Evolutionary conservation across 2,113 vertebrate genomes (phyloP).

Genomic region (Jaculus jaculus): DNA sequence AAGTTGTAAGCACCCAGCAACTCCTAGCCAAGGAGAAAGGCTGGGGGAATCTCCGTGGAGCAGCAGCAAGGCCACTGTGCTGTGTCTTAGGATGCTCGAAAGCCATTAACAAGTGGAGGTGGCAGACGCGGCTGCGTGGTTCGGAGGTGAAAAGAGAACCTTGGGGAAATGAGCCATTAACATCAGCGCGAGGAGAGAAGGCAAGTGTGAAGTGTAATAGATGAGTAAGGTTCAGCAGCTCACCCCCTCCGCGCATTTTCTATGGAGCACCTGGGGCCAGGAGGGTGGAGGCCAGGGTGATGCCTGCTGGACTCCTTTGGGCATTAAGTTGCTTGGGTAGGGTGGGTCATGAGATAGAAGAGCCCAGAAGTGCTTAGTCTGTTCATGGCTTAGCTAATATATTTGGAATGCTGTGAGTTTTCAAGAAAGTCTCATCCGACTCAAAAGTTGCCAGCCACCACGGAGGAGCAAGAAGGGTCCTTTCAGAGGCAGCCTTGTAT

Average conservation of each 20-base stretch:
- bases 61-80: not conserved
- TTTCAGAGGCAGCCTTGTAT: not conserved
- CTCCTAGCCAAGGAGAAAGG: slow-evolving; percentile 57
- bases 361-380: not conserved
- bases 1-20: slow-evolving; percentile 66
- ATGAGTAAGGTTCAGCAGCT: slow-evolving; percentile 67
- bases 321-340: slow-evolving; percentile 49
- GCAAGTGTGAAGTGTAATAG: slow-evolving; percentile 72
- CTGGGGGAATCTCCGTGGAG: slow-evolving; percentile 40
- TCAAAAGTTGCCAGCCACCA: not conserved
- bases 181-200: slow-evolving; percentile 76
- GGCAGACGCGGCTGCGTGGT: slow-evolving; percentile 47
- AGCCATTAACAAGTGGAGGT: slow-evolving; percentile 76
- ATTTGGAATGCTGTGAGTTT: not conserved
- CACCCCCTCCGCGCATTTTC: slow-evolving; percentile 1
- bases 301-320: not conserved
- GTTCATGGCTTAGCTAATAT: not conserved
- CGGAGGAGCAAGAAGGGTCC: not conserved
- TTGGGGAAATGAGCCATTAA: slow-evolving; percentile 78
- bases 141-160: slow-evolving; percentile 80
- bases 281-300: slow-evolving; percentile 38
- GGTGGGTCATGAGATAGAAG: not conserved
- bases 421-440: not conserved
- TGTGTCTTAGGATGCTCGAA: not conserved
- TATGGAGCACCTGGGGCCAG: slow-evolving; percentile 15